These are phyloP conservation scores for Nomada fucata DNA, from an alignment of 2,888 invertebrate species.

Conservation along the genomic window DNA sequence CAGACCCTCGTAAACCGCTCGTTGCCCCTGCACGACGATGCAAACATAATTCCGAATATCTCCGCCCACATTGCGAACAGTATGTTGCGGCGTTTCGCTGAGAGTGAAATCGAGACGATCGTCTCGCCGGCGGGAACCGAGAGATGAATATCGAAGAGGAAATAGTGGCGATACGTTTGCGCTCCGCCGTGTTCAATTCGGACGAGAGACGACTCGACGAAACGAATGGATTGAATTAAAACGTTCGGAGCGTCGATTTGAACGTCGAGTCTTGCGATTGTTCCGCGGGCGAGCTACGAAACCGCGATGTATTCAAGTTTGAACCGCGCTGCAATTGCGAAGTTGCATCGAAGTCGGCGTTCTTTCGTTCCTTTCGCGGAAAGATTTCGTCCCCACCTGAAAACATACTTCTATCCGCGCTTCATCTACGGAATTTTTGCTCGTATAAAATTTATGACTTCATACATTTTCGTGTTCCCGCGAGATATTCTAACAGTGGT, in stretches of 20 bases:
- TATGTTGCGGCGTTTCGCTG: background rate
- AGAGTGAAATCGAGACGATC: constrained; percentile 4
- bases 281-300: no score
- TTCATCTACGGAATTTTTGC: background rate
- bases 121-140: background rate
- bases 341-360: no score
- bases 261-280: no score
- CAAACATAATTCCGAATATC: constrained; percentile 66
- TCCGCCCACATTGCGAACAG: constrained; percentile 22
- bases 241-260: no score
- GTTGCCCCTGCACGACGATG: constrained; percentile 46
- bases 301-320: no score
- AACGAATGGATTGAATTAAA: no score
- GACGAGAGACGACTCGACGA: no score
- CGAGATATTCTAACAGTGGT: no score
- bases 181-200: background rate
- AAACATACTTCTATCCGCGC: background rate
- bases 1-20: constrained; percentile 63
- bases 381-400: no score
- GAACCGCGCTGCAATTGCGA: no score
- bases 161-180: constrained; percentile 8
- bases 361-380: no score
- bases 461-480: background rate
- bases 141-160: background rate
- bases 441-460: background rate